Percentiles rank a stretch among this genome's conserved stretches.
These are phyloP conservation scores for Prosapia bicincta DNA, from an alignment of 2,888 invertebrate species.

Conservation along the genomic window DNA sequence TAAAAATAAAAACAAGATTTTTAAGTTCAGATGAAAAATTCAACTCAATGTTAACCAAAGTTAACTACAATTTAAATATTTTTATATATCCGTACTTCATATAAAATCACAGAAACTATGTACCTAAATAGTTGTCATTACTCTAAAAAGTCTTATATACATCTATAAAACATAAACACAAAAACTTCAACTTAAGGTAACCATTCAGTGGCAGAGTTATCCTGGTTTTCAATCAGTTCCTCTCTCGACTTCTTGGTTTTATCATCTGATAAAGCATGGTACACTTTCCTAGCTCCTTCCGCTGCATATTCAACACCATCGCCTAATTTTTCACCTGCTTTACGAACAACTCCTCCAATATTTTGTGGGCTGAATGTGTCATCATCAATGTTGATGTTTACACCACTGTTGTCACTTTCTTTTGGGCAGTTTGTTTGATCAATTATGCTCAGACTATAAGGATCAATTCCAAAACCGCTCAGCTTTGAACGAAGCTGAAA, in stretches of 20 bases:
- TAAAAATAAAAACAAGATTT: too few species aligned
- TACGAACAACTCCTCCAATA: conserved; percentile 61
- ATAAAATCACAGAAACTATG: too few species aligned
- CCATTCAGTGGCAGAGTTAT: conserved; percentile 54
- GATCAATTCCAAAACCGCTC: conserved; percentile 64
- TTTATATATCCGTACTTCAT: too few species aligned
- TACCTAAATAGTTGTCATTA: too few species aligned
- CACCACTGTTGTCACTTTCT: conserved; percentile 52
- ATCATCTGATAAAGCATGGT: conserved; percentile 56
- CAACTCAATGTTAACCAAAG: too few species aligned
- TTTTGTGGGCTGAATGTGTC: conserved; percentile 72
- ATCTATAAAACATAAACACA: too few species aligned
- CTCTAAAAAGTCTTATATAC: too few species aligned
- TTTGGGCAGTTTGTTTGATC: conserved; percentile 64
- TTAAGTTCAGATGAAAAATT: too few species aligned
- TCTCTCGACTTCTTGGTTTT: conserved; percentile 35
- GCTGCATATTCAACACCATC: conserved; percentile 69
- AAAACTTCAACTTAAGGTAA: conserved; percentile 50
- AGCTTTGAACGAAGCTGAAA: conserved; percentile 61
- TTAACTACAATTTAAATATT: too few species aligned
- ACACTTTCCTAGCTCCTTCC: conserved; percentile 65
- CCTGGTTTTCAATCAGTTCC: conserved; percentile 42
- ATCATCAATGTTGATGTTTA: conserved; percentile 66
- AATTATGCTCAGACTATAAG: conserved; percentile 70
- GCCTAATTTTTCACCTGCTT: conserved; percentile 66